Percentiles rank a stretch among this genome's conserved stretches.
Conservation (phyloP, 37 sponge, comb jelly and placozoan genomes). For the Spongilla lacustris region DNA sequence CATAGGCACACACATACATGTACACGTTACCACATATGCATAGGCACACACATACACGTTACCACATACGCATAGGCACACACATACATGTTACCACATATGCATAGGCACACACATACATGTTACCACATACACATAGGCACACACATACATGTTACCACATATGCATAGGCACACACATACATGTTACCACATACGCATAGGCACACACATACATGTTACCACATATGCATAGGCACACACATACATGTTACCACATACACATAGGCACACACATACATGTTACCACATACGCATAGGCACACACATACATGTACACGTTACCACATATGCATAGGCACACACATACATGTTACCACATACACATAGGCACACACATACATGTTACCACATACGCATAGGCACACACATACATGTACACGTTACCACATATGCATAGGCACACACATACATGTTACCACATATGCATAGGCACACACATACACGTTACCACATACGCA, state of each 20-base stretch:
- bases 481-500: constrained; percentile 15
- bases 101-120: background rate
- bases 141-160: background rate
- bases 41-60: background rate
- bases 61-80: background rate
- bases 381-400: too few relatives aligned
- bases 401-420: background rate
- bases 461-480: constrained; percentile 2
- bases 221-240: background rate
- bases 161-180: background rate
- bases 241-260: background rate
- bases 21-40: background rate
- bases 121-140: background rate
- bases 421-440: background rate
- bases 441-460: background rate
- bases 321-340: background rate
- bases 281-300: background rate
- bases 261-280: background rate
- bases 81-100: too few relatives aligned
- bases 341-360: background rate
- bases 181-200: too few relatives aligned
- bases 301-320: background rate
- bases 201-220: background rate
- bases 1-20: background rate
- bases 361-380: background rate